phyloP scores from a whole-genome alignment of 2,888 invertebrate species.

The Conchocele bisecta region DNA sequence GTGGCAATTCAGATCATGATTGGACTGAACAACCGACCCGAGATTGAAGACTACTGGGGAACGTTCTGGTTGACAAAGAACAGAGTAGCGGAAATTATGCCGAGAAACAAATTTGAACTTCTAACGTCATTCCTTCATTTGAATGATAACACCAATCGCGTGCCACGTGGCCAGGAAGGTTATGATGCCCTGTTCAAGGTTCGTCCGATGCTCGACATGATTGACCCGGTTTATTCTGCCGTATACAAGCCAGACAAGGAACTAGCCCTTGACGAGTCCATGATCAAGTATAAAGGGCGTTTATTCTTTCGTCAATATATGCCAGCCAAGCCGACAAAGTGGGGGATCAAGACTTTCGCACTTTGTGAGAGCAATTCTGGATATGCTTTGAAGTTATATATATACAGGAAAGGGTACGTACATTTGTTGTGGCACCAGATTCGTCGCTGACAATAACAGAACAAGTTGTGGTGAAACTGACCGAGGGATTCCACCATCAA shows the following conservation, averaged over 20 bases:
- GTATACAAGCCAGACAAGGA: constrained; percentile 16
- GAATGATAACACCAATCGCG: constrained; percentile 13
- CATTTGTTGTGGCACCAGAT: no score
- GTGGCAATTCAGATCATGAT: constrained; percentile 27
- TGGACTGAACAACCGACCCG: constrained; percentile 16
- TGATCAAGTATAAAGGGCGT: no score
- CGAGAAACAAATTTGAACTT: constrained; percentile 17
- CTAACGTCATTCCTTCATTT: constrained; percentile 19
- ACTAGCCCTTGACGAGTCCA: no score
- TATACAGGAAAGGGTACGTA: no score
- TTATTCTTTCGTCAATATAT: no score
- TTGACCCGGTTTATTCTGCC: constrained; percentile 4
- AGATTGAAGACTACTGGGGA: constrained; percentile 19
- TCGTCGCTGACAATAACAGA: no score
- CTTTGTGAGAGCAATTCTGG: no score
- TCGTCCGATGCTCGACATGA: constrained; percentile 11
- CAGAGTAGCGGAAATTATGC: constrained; percentile 11
- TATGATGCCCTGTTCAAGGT: constrained; percentile 27
- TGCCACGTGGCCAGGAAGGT: constrained; percentile 18
- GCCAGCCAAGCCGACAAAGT: no score
- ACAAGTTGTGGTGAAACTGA: no score
- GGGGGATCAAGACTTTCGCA: no score
- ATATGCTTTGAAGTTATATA: no score
- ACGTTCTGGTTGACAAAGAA: constrained; percentile 17
- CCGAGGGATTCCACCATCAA: no score